These are phyloP conservation scores for Myxocyprinus asiaticus DNA, from an alignment of 2,113 vertebrate genomes.

Conservation along the genomic window DNA sequence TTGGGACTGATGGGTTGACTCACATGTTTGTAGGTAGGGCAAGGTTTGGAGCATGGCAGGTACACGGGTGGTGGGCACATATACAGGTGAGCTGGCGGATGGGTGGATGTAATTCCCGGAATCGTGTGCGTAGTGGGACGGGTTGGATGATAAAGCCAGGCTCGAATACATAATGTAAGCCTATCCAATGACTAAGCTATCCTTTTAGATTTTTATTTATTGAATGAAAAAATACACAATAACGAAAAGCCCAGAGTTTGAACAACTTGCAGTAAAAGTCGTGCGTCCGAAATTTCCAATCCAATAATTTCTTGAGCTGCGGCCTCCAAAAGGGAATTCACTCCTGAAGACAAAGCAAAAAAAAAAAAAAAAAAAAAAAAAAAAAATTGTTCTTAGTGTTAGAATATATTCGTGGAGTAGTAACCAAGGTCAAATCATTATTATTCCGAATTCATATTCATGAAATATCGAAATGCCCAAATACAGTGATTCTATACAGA, in stretches of 20 bases:
- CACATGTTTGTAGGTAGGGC: constrained; percentile 89
- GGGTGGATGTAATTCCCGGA: constrained; percentile 85
- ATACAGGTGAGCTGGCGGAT: constrained; percentile 83
- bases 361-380: not conserved
- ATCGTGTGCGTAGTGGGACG: constrained; percentile 85
- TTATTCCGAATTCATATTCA: not conserved
- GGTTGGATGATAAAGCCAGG: constrained; percentile 83
- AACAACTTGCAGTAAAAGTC: not conserved
- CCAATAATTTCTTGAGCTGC: not conserved
- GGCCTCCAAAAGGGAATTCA: not conserved
- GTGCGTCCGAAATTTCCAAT: constrained; percentile 24
- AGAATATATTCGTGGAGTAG: not conserved
- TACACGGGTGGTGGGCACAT: constrained; percentile 85
- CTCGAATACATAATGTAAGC: constrained; percentile 85
- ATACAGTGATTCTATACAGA: not conserved
- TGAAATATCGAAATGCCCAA: too few species aligned
- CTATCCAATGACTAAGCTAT: constrained; percentile 21
- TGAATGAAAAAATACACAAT: not conserved
- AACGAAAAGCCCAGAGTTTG: not conserved
- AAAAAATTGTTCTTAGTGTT: not conserved
- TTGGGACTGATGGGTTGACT: constrained; percentile 82
- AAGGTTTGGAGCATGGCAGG: constrained; percentile 84
- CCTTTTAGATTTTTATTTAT: not conserved
- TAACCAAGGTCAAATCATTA: too few species aligned
- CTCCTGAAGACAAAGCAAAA: constrained; percentile 31